Evolutionary conservation across 1,140 invertebrate genomes (phyloP).

Genomic region (Calephelis virginiensis): DNA sequence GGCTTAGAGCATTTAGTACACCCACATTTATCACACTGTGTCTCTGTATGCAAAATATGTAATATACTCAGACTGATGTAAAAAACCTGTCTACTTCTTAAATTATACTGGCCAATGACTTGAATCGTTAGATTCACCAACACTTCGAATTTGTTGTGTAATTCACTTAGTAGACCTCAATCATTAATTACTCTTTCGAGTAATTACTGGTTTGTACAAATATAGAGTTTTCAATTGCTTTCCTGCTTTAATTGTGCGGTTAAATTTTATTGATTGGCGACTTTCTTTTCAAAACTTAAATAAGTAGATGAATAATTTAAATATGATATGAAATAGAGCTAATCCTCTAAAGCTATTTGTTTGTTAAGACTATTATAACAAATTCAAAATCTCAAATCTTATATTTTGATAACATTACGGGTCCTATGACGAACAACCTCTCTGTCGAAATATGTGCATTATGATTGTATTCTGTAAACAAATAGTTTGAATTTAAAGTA

Average conservation of each 20-base stretch:
- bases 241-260: no score
- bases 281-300: no score
- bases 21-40: conserved; percentile 9
- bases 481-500: neutral
- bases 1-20: conserved; percentile 7
- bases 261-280: no score
- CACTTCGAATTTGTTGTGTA: neutral
- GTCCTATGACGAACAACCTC: no score
- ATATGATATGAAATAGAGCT: no score
- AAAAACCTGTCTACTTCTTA: neutral
- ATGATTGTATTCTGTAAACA: conserved; percentile 28
- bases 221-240: no score
- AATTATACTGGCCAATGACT: conserved; percentile 3
- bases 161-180: neutral
- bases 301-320: no score
- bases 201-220: no score
- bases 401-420: no score
- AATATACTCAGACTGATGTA: neutral
- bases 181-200: no score
- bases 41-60: conserved; percentile 11
- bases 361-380: neutral
- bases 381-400: no score
- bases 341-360: no score
- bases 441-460: neutral
- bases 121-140: conserved; percentile 1